Base-by-base conservation (phyloP, 2,113 vertebrate genomes). In the Erpornis zantholeuca region DNA sequence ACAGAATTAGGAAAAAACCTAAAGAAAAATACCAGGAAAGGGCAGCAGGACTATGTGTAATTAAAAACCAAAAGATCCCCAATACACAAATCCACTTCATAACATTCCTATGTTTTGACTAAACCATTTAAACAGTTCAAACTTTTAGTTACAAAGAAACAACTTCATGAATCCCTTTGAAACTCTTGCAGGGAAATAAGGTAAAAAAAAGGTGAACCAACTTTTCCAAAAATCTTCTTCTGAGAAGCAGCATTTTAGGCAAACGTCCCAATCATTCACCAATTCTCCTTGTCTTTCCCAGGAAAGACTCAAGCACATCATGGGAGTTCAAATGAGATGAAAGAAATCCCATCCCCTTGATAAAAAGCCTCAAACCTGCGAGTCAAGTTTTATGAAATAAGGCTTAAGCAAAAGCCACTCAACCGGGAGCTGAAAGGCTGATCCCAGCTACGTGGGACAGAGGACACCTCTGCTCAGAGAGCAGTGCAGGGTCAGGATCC, bases 401-500 rank as follows among this genome's bases (percentile, higher is more conserved):
- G 44, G 75, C 50, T 90, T 85, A 91, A 82, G 87, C n/a, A 82
- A 89, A 95, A 84, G 61, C 70, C 92, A 79, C 73, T 87, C 50
- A 91, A 89, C 29, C 20, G 61, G 69, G 76, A 89, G 61, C 81
- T 89, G 53, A 68, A 75, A 87, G 92, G 59, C 33, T 93, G 50
- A 75, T 49, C 44, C 49, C 15, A 79, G 81, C 57, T 57, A 2
- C 14, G 44, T 35, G 73, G 90, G 65, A 52, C 73, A 84, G 44
- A 56, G 69, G 31, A 87, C 72, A 82, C 11, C 40, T 73, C 47
- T 70, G 68, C 80, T 88, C 44, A 35, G 54, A 0, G 0, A n/a
- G 52, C 35, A 60, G 17, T 2, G 7, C 10, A 22, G n/a, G 64
- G 52, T 68, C 69, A 81, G 69, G 52, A 86, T 42, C 56, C 73